Percentiles rank a stretch among this genome's conserved stretches.
phyloP scores from a whole-genome alignment of 2,797 vertebrate genomes.

The Cossypha polioptera region DNA sequence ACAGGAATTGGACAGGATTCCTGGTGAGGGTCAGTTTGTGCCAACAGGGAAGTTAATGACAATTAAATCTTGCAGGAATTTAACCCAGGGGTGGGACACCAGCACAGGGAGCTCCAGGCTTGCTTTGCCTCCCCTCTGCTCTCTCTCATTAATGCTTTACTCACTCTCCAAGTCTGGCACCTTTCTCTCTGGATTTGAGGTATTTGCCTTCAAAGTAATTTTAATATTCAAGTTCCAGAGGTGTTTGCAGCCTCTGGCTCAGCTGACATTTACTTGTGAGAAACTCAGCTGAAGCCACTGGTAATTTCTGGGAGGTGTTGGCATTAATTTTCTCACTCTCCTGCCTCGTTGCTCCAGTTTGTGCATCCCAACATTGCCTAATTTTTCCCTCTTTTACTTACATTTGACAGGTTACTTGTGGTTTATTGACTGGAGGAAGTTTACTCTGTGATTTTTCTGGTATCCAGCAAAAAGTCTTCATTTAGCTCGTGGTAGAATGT shows the following conservation, averaged over 20 bases:
- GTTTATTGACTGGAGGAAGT: neutral
- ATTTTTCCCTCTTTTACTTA: neutral
- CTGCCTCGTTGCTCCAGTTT: neutral
- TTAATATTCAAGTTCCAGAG: neutral
- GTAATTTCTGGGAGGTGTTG: neutral
- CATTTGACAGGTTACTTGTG: neutral
- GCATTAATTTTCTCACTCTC: neutral
- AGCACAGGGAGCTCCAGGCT: neutral
- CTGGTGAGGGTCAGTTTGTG: neutral
- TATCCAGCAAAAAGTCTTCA: neutral
- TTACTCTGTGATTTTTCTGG: neutral
- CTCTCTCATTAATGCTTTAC: neutral
- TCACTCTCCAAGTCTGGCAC: neutral
- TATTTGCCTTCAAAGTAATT: neutral
- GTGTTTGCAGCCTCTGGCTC: neutral
- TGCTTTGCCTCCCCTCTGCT: neutral
- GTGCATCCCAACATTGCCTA: neutral
- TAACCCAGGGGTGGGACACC: neutral
- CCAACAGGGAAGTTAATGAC: neutral
- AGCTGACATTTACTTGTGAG: neutral
- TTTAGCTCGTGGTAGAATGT: neutral
- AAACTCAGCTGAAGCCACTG: neutral
- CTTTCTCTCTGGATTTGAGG: neutral
- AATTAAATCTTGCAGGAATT: neutral
- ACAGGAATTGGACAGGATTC: neutral